Percentiles rank a stretch among this genome's conserved stretches.
These are phyloP conservation scores for Arvicanthis niloticus DNA, from an alignment of 2,113 vertebrate species.

Conservation along the genomic window DNA sequence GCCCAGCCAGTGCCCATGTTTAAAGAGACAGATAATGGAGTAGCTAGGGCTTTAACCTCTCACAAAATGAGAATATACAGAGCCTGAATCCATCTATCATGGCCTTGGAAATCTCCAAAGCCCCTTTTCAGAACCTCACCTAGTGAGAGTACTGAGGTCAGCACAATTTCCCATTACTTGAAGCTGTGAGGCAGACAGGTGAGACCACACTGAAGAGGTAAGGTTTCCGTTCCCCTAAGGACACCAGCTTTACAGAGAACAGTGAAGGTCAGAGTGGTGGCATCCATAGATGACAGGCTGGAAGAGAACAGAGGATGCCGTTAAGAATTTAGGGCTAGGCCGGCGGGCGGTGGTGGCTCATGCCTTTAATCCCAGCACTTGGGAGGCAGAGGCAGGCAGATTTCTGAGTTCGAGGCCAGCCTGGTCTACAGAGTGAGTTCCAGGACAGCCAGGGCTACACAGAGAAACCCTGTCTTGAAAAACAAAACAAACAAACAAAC, in stretches of 20 bases:
- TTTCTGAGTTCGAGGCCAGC: neutral
- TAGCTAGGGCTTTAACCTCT: neutral
- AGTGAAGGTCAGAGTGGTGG: neutral
- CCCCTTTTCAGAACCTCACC: neutral
- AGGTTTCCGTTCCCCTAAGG: neutral
- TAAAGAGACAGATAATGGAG: neutral
- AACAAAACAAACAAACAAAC: too few relatives aligned
- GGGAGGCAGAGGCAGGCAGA: neutral
- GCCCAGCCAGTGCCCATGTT: neutral
- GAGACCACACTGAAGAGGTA: neutral
- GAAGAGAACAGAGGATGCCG: neutral
- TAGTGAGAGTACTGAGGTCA: neutral
- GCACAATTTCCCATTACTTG: neutral
- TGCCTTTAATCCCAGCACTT: neutral
- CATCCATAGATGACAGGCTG: neutral
- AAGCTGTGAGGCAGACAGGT: neutral
- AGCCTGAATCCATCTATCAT: neutral
- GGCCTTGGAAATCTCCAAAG: neutral
- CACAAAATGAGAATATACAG: neutral
- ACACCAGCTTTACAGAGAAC: neutral
- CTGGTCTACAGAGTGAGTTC: neutral
- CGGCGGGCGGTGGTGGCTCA: too few relatives aligned
- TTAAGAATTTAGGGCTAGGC: neutral
- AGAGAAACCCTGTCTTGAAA: too few relatives aligned
- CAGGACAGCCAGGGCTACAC: too few relatives aligned